These are phyloP conservation scores for Oreochromis aureus DNA, from an alignment of 2,113 vertebrate genomes.

Conservation along the genomic window DNA sequence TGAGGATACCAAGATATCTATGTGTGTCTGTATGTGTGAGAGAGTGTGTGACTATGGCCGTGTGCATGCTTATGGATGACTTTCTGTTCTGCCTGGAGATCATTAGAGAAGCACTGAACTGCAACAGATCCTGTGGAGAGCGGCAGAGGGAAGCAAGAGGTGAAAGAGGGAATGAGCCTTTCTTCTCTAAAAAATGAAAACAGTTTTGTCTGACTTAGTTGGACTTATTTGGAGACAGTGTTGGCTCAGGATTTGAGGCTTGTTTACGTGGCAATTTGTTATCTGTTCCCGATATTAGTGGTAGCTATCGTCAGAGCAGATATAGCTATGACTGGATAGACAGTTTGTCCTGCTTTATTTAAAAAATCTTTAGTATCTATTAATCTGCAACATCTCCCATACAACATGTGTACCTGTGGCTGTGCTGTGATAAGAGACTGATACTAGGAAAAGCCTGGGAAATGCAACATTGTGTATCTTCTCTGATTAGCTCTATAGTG, in stretches of 20 bases:
- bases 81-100: constrained; percentile 54
- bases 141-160: background rate
- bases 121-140: constrained; percentile 37
- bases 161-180: background rate
- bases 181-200: background rate
- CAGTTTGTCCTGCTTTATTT: background rate
- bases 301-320: background rate
- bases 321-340: background rate
- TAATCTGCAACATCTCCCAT: background rate
- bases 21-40: background rate
- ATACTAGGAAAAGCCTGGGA: constrained; percentile 5
- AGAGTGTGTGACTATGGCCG: constrained; percentile 7
- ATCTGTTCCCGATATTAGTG: background rate
- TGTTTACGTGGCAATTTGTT: background rate
- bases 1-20: constrained; percentile 12
- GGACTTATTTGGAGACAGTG: background rate
- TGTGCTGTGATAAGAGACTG: constrained; percentile 17
- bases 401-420: background rate
- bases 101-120: constrained; percentile 60
- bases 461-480: constrained; percentile 4
- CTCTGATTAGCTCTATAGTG: constrained; percentile 19
- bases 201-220: background rate
- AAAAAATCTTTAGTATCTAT: background rate
- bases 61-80: constrained; percentile 41
- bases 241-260: background rate